Percentiles rank a stretch among this genome's conserved stretches.
These are phyloP conservation scores for Acanthiza pusilla DNA, from an alignment of 2,797 vertebrate genomes.

Conservation along the genomic window DNA sequence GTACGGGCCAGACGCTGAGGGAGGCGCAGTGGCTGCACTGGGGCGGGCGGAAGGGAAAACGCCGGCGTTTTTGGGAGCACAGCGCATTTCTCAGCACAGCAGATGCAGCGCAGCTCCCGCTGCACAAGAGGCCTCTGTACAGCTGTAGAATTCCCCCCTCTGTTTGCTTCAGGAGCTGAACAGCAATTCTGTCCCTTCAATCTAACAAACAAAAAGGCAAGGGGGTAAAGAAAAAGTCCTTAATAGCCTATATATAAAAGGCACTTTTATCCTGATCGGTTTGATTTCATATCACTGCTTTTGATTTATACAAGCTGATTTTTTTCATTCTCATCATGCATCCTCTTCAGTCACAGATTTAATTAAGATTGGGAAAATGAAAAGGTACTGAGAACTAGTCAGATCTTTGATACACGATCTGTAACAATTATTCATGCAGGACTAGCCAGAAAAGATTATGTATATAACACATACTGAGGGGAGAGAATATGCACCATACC, in stretches of 20 bases:
- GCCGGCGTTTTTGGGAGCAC: background rate
- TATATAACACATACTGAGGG: background rate
- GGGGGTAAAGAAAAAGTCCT: background rate
- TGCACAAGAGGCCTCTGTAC: conserved; percentile 21
- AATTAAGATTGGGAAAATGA: conserved; percentile 70
- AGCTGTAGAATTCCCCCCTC: background rate
- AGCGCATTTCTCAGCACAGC: background rate
- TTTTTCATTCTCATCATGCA: background rate
- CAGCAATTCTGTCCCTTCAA: background rate
- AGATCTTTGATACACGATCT: conserved; percentile 26
- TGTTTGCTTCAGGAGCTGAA: conserved; percentile 9
- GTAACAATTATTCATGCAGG: conserved; percentile 24
- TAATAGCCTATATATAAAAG: background rate
- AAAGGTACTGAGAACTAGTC: conserved; percentile 31
- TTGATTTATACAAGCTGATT: conserved; percentile 9
- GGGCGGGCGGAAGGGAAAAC: accelerated
- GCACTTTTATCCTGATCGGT: background rate
- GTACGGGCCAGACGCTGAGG: accelerated
- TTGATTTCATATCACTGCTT: conserved; percentile 40
- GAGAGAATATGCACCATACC: background rate
- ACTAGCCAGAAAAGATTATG: background rate
- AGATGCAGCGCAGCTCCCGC: background rate
- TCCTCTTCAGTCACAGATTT: conserved; percentile 59
- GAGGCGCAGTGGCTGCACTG: background rate
- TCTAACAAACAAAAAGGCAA: background rate